Conservation (phyloP, 2,888 invertebrate genomes). For the Halocaridina rubra region DNA sequence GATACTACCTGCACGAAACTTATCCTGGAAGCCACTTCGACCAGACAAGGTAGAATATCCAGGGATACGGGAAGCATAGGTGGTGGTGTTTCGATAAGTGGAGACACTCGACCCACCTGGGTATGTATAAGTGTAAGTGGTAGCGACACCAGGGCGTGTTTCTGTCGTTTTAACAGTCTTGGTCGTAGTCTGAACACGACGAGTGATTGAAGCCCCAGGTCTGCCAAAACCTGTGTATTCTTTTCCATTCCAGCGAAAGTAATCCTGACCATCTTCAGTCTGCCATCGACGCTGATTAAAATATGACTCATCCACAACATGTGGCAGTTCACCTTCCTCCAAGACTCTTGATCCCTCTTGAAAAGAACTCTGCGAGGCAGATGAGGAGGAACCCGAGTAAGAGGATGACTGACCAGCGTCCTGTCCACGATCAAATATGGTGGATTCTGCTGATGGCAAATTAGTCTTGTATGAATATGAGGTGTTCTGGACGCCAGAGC, state of each 20-base stretch:
- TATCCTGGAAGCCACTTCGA: neutral
- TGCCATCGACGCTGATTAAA: slow-evolving; percentile 10
- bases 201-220: neutral
- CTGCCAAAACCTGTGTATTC: neutral
- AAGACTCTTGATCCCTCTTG: neutral
- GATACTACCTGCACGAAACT: neutral
- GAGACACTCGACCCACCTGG: slow-evolving; percentile 45
- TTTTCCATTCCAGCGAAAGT: slow-evolving; percentile 40
- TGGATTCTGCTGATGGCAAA: neutral
- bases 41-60: slow-evolving; percentile 3
- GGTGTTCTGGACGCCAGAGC: slow-evolving; percentile 35
- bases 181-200: slow-evolving; percentile 28
- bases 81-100: slow-evolving; percentile 50
- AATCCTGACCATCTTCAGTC: slow-evolving; percentile 12
- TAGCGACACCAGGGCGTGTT: slow-evolving; percentile 33
- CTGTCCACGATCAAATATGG: neutral
- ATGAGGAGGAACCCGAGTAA: neutral
- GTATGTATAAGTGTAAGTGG: slow-evolving; percentile 25
- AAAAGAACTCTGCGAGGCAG: slow-evolving; percentile 1
- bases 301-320: slow-evolving; percentile 41
- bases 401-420: neutral
- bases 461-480: slow-evolving; percentile 23
- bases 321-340: neutral
- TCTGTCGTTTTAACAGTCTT: slow-evolving; percentile 41
- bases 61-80: slow-evolving; percentile 28